Base-by-base conservation (phyloP, 2,797 vertebrate species). In the Catharus ustulatus region DNA sequence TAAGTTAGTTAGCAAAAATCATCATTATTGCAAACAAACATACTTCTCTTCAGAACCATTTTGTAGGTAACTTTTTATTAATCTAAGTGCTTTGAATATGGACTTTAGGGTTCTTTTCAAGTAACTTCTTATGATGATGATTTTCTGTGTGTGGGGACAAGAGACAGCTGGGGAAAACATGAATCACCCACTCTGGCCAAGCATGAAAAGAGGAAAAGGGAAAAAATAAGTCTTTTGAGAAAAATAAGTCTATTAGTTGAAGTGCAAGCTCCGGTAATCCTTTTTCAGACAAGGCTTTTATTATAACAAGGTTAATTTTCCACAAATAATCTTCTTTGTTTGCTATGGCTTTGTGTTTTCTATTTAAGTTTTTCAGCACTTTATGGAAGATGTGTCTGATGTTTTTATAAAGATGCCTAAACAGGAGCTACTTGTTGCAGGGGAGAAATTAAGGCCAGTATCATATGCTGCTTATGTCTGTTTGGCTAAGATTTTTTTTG, bases 1-100 rank as follows among this genome's bases (percentile, higher is more conserved):
- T 29, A 57, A 66, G 36, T 84, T 94, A 73, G 71, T 57, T 88
- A 84, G 90, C 23, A 92, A 87, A 91, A 94, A 52, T 46, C 22
- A 64, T 66, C 73, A 13, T 21, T 26, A 21, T 52, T 91, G 26
- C 46, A 66, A 43, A 17, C 43, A 78, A 79, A 69, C 11, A 29
- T 38, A 22, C 51, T 93, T 94, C 8, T 77, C 32, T 84, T 58
- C 67, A 84, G 76, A 93, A 43, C 36, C 20, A 8, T 54, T 80
- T 49, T 40, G 19, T 36, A 52, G 36, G 20, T 81, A 85, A 78
- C 57, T 82, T 72, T 67, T 46, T 42, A 43, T 66, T 87, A 64
- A 55, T 80, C 27, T n/a, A 52, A 81, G 24, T 79, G 48, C 72
- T 86, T 38, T 85, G 58, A 87, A 51, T 69, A 17, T 19, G 21